Evolutionary conservation across 1,140 invertebrate species (phyloP).

Genomic region (Brachionus paranguensis): DNA sequence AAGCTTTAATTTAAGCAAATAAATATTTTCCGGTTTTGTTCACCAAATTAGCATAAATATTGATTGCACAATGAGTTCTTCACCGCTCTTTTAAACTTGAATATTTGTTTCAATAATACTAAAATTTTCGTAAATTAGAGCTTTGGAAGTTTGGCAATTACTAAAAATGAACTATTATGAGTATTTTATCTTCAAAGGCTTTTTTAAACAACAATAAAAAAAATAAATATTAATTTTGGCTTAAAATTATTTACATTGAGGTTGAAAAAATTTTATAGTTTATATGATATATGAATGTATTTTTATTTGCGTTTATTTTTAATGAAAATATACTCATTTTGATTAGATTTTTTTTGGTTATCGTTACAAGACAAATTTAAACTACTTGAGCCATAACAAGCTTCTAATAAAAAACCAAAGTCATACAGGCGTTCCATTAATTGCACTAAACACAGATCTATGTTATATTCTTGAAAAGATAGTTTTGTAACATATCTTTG

Average conservation of each 20-base stretch:
- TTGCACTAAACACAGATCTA: constrained; percentile 19
- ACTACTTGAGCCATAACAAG: constrained; percentile 13
- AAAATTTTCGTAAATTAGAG: not conserved
- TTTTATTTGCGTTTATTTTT: constrained; percentile 24
- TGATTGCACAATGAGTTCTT: not conserved
- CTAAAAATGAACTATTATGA: not conserved
- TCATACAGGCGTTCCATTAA: constrained; percentile 22
- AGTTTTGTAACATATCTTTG: constrained; percentile 1
- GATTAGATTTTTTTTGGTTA: not conserved
- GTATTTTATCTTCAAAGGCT: not conserved
- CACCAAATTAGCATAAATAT: not conserved
- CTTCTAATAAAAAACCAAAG: not conserved
- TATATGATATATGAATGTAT: not conserved
- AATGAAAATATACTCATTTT: constrained; percentile 28
- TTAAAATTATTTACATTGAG: not conserved
- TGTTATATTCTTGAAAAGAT: not conserved
- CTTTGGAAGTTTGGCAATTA: not conserved
- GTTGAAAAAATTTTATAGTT: not conserved
- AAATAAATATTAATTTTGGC: not conserved
- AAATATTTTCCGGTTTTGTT: not conserved
- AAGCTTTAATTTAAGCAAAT: not conserved
- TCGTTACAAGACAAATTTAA: not conserved
- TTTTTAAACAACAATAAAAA: not conserved
- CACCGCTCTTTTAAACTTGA: not conserved
- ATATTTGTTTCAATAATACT: not conserved